Percentiles rank a stretch among this genome's conserved stretches.
These are phyloP conservation scores for Nephrotoma appendiculata DNA, from an alignment of 2,888 invertebrate species.

Conservation along the genomic window DNA sequence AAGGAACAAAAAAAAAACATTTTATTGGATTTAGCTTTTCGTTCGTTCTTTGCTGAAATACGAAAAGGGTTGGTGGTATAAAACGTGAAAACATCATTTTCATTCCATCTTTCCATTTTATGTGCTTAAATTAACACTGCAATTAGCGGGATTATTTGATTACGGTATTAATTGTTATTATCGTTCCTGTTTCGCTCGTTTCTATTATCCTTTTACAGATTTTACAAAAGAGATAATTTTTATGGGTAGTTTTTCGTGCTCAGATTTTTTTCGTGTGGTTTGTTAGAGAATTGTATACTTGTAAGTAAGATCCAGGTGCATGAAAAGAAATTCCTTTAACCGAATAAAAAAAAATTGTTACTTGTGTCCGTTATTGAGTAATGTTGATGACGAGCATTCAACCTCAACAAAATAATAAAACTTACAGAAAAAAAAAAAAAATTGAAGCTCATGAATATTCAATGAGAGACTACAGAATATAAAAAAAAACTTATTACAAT, in stretches of 20 bases:
- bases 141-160: constrained; percentile 21
- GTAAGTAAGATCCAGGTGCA: neutral
- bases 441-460: constrained; percentile 5
- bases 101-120: neutral
- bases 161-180: constrained; percentile 13
- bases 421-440: neutral
- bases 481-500: neutral
- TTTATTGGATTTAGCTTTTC: neutral
- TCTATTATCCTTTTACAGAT: neutral
- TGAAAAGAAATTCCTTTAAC: neutral
- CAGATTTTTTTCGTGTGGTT: neutral
- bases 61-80: neutral
- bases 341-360: neutral
- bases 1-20: neutral
- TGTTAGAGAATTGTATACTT: neutral
- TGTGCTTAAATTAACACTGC: constrained; percentile 14
- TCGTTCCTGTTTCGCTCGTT: neutral
- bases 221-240: neutral
- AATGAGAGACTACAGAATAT: constrained; percentile 2
- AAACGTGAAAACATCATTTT: neutral
- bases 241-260: neutral
- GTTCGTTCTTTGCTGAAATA: neutral
- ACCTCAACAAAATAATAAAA: neutral
- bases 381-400: constrained; percentile 3
- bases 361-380: constrained; percentile 1